Percentiles rank a stretch among this genome's conserved stretches.
Conservation (phyloP, 2,113 vertebrate genomes). For the Podarcis raffonei region DNA sequence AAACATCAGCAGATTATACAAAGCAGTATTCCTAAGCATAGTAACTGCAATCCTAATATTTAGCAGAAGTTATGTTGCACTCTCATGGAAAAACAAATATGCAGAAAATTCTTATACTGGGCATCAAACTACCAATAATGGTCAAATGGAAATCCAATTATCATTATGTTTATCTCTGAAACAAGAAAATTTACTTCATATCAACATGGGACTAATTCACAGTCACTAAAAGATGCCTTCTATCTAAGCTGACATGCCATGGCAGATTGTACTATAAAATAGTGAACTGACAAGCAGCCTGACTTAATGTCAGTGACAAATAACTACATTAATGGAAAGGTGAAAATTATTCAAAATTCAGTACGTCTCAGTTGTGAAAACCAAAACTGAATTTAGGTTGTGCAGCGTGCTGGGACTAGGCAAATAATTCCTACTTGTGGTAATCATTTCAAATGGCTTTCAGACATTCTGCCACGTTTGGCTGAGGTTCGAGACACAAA, state of each 20-base stretch:
- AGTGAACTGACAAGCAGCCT: conserved; percentile 68
- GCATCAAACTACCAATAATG: not conserved
- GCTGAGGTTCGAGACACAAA: conserved; percentile 56
- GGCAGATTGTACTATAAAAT: conserved; percentile 67
- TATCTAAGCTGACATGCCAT: conserved; percentile 66
- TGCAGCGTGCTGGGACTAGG: conserved; percentile 58
- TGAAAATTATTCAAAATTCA: conserved; percentile 71
- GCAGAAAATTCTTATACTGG: not conserved
- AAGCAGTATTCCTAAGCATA: not conserved
- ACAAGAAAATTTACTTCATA: conserved; percentile 36
- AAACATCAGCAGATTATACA: not conserved
- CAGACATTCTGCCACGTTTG: conserved; percentile 36
- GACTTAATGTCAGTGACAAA: conserved; percentile 71
- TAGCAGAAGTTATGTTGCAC: not conserved
- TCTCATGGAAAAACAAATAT: not conserved
- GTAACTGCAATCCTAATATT: not conserved
- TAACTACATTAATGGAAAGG: conserved; percentile 73
- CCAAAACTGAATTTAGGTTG: conserved; percentile 57
- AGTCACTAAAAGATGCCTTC: conserved; percentile 64
- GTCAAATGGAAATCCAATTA: not conserved
- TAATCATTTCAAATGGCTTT: conserved; percentile 58
- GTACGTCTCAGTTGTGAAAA: conserved; percentile 57
- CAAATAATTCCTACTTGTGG: conserved; percentile 39
- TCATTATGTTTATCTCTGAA: not conserved
- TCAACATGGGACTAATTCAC: conserved; percentile 69